phyloP scores from a whole-genome alignment of 53 echinoderm and acorn worm genomes.

The Arbacia lixula region DNA sequence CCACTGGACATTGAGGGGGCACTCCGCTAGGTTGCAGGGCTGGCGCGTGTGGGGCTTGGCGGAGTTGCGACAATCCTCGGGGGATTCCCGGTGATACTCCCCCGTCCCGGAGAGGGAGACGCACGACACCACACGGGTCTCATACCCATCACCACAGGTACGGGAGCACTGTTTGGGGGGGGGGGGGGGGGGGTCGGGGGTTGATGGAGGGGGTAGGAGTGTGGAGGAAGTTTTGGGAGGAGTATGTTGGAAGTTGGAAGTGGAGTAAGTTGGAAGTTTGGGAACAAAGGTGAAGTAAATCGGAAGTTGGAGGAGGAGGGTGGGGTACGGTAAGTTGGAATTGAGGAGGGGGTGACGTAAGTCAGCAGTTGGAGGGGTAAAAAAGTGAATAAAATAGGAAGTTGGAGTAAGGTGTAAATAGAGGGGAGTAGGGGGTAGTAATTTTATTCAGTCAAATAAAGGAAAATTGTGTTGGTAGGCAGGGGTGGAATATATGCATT shows the following conservation, averaged over 20 bases:
- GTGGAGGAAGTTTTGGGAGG: not conserved
- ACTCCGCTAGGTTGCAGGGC: conserved; percentile 74
- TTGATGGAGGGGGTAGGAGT: not conserved
- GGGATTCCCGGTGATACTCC: conserved; percentile 54
- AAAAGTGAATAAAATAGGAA: too few species aligned
- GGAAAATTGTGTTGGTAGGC: too few species aligned
- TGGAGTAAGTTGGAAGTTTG: not conserved
- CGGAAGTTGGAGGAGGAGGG: not conserved
- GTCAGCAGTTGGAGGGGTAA: too few species aligned
- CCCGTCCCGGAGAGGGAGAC: conserved; percentile 66
- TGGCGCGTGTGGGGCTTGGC: conserved; percentile 67
- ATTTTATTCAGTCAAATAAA: too few species aligned
- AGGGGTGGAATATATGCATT: too few species aligned
- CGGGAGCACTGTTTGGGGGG: conserved; percentile 83
- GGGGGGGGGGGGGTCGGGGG: not conserved
- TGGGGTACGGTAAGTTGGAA: not conserved
- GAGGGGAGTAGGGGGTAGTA: too few species aligned
- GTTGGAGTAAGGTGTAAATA: too few species aligned
- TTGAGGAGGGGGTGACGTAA: not conserved
- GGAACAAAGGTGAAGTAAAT: not conserved
- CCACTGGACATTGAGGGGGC: conserved; percentile 96
- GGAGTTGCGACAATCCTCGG: conserved; percentile 57
- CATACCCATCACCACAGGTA: conserved; percentile 85
- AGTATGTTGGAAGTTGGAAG: not conserved
- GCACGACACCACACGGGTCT: conserved; percentile 80